Conservation (phyloP, 1,140 invertebrate species). For the Augochlora pura region DNA sequence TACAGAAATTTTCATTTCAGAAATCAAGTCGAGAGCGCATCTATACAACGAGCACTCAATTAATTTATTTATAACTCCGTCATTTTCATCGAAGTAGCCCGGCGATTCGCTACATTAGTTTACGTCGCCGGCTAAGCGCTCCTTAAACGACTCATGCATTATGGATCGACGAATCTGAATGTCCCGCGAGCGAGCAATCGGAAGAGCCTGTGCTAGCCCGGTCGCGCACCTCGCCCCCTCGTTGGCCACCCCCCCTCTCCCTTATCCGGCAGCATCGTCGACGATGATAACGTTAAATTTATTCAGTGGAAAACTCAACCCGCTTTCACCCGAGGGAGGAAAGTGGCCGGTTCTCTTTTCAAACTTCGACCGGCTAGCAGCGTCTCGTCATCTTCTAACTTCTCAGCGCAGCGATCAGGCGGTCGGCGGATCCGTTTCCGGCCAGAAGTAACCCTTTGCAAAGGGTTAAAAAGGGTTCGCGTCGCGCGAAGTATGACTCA, state of each 20-base stretch:
- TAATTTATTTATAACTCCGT: too few species aligned
- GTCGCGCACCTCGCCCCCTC: too few species aligned
- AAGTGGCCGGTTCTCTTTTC: constrained; percentile 28
- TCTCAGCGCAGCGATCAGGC: not conserved
- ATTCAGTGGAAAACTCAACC: constrained; percentile 61
- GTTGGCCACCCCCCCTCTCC: not conserved
- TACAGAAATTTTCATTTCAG: too few species aligned
- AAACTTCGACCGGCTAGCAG: too few species aligned
- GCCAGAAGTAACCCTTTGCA: too few species aligned
- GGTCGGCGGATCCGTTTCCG: not conserved
- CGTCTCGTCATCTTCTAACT: too few species aligned
- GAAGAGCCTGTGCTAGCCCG: constrained; percentile 11
- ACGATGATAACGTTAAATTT: constrained; percentile 62
- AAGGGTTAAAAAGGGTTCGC: too few species aligned
- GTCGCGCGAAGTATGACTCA: not conserved
- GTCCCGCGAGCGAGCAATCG: constrained; percentile 49
- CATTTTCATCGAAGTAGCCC: constrained; percentile 63
- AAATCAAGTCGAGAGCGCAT: too few species aligned
- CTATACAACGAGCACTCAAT: too few species aligned
- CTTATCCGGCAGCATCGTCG: constrained; percentile 27
- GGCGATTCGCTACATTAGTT: constrained; percentile 69
- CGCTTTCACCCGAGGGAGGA: not conserved
- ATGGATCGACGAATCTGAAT: constrained; percentile 69
- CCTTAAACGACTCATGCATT: constrained; percentile 69
- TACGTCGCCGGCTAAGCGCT: constrained; percentile 57